These are phyloP conservation scores for Sesamia inferens DNA, from an alignment of 2,888 invertebrate genomes.

Conservation along the genomic window DNA sequence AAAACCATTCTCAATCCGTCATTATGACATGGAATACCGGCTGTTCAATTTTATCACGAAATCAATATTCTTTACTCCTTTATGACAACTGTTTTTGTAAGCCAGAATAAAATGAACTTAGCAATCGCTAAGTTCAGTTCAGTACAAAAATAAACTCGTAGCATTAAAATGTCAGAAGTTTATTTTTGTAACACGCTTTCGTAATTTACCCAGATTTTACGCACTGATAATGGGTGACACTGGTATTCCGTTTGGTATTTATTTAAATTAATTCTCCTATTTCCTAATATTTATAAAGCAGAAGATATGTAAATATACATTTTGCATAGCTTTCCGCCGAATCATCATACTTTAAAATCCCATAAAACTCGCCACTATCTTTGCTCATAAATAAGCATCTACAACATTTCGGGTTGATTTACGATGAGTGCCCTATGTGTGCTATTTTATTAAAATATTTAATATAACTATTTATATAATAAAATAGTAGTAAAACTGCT, in stretches of 20 bases:
- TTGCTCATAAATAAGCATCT: conserved; percentile 31
- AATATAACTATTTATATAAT: conserved; percentile 24
- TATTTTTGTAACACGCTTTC: conserved; percentile 38
- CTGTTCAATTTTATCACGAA: conserved; percentile 35
- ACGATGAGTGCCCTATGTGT: conserved; percentile 36
- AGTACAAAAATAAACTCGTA: no score
- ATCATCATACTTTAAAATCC: conserved; percentile 9
- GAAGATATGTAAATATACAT: neutral
- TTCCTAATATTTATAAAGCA: neutral
- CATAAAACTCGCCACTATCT: conserved; percentile 45
- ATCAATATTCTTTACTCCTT: conserved; percentile 31
- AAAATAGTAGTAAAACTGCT: conserved; percentile 38
- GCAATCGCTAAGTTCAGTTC: neutral
- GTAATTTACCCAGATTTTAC: conserved; percentile 45
- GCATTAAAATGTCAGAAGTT: conserved; percentile 5
- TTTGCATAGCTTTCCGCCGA: neutral
- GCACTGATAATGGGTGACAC: conserved; percentile 9
- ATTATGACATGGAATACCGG: conserved; percentile 22
- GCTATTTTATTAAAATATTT: conserved; percentile 33
- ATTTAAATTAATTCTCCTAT: neutral
- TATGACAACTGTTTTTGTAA: conserved; percentile 38
- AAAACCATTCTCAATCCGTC: conserved; percentile 6
- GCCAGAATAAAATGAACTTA: conserved; percentile 22
- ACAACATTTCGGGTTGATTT: conserved; percentile 49
- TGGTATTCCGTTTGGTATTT: neutral